Evolutionary conservation across 2,113 vertebrate genomes (phyloP), one percentile per base, ranked within the genome.

Genomic region (Sander lucioperca): DNA sequence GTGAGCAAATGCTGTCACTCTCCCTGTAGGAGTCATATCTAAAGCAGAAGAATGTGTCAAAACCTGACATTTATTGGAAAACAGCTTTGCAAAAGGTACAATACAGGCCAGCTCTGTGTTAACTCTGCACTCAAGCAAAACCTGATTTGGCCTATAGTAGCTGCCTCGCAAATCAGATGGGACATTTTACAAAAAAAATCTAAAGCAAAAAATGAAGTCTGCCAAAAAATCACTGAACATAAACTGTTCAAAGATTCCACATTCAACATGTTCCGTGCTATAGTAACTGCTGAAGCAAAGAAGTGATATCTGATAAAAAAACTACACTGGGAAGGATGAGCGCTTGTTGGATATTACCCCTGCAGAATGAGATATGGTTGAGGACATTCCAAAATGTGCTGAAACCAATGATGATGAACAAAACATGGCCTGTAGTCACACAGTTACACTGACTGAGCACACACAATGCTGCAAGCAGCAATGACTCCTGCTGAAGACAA

Each of bases 401-500:
- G 79, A 73, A 81, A 68, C 47, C 61, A 45, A 13, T 59, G 69
- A 82, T 74, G 84, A 69, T 43, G 53, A 86, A 69, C 69, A 74
- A 78, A 64, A 86, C 64, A 51, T 57, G 78, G 50, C 30, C 74
- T 72, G 8, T 54, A 73, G 51, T 64, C 58, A 56, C 33, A 74
- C 30, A 23, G 51, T 71, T 58, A 58, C 64, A 70, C 11, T 6
- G 45, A 39, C 30, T 70, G 77, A 76, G 77, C 59, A 64, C 71
- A 53, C 2, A 14, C n/a, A 75, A 30, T 1, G 3, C 57, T 80
- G 19, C 56, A n/a, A 59, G 77, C 50, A 27, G 59, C 50, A 64
- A 25, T 10, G 43, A 70, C 21, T 64, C 64, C 47, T 59, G 63
- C 63, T 59, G 59, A 65, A 72, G 19, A 45, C 23, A 65, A 33